phyloP scores from a whole-genome alignment of 2,888 invertebrate genomes.

The Muschampia plurimacula region DNA sequence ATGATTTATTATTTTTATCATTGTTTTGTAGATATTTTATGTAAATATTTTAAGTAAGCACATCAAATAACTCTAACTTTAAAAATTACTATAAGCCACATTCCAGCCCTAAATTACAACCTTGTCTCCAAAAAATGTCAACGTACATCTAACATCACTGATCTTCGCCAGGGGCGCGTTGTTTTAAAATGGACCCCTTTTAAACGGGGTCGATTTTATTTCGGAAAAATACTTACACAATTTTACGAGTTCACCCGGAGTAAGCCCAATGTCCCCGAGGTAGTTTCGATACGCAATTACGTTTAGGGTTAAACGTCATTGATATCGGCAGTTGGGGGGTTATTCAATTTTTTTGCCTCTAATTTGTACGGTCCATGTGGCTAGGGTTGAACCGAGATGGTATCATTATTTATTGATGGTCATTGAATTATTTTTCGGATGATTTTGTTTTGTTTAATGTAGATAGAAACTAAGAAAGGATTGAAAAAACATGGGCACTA shows the following conservation, averaged over 20 bases:
- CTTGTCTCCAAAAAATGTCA: conserved; percentile 14
- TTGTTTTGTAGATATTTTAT: no score
- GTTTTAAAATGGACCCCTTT: conserved; percentile 58
- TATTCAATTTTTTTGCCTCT: conserved; percentile 76
- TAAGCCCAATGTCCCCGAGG: conserved; percentile 80
- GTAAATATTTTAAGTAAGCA: no score
- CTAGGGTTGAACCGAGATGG: conserved; percentile 61
- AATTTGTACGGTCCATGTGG: conserved; percentile 78
- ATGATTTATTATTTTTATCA: no score
- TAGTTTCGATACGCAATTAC: conserved; percentile 85
- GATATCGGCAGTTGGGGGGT: conserved; percentile 82
- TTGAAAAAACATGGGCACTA: no score
- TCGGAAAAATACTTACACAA: conserved; percentile 77
- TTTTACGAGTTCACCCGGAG: conserved; percentile 68
- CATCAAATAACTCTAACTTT: not conserved
- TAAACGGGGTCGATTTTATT: conserved; percentile 73
- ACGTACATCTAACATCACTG: not conserved
- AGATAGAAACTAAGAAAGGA: no score
- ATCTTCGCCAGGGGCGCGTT: conserved; percentile 57
- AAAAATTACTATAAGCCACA: not conserved
- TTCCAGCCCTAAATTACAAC: conserved; percentile 3
- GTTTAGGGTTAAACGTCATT: conserved; percentile 85
- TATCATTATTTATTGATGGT: conserved; percentile 63
- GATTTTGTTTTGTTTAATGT: conserved; percentile 20
- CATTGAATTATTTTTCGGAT: conserved; percentile 23